Conservation (phyloP, 2,888 invertebrate species). For the Linnaemya vulpina region DNA sequence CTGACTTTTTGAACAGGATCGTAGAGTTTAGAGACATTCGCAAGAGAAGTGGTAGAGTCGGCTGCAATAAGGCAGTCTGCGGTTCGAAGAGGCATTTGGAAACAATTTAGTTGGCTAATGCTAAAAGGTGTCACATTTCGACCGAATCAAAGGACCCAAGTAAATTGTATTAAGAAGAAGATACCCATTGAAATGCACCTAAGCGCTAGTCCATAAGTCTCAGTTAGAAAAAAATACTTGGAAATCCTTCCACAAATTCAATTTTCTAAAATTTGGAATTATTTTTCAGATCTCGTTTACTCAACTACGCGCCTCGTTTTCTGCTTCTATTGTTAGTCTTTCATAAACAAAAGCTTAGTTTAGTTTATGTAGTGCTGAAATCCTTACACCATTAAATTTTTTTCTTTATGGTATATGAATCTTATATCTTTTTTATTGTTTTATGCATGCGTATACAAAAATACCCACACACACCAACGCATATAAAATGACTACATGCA, state of each 20-base stretch:
- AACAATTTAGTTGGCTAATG: too few species aligned
- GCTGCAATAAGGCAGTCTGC: too few species aligned
- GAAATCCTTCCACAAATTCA: background rate
- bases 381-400: slow-evolving; percentile 33
- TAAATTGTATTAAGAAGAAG: too few species aligned
- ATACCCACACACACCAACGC: background rate
- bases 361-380: slow-evolving; percentile 46
- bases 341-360: slow-evolving; percentile 54
- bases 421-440: slow-evolving; percentile 10
- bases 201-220: too few species aligned
- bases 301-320: slow-evolving; percentile 13
- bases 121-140: too few species aligned
- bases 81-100: too few species aligned
- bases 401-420: slow-evolving; percentile 38
- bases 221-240: too few species aligned
- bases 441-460: slow-evolving; percentile 30
- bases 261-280: background rate
- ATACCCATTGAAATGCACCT: too few species aligned
- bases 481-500: background rate
- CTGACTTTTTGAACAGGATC: too few species aligned
- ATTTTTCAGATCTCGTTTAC: background rate
- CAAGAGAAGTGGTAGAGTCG: too few species aligned
- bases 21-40: too few species aligned
- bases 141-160: too few species aligned
- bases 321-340: slow-evolving; percentile 48